Evolutionary conservation across 2,888 invertebrate species (phyloP).

Genomic region (Nycteola revayana): DNA sequence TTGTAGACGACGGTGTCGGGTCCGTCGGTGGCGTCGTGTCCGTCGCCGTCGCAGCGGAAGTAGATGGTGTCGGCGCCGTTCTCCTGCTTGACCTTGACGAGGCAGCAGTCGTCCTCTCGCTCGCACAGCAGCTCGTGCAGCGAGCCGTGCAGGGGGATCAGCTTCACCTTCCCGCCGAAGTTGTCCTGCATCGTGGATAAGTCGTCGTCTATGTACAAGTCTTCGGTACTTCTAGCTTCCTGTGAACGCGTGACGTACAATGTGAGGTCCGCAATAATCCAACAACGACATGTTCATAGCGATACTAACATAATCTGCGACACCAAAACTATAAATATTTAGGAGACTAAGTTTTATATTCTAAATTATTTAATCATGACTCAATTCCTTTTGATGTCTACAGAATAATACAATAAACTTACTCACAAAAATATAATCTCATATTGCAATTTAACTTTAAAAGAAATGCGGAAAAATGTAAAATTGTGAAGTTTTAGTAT

Average conservation of each 20-base stretch:
- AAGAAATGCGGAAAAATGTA: too few species aligned
- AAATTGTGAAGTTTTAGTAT: too few species aligned
- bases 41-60: slow-evolving; percentile 68
- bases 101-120: slow-evolving; percentile 73
- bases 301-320: too few species aligned
- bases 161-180: slow-evolving; percentile 66
- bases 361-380: too few species aligned
- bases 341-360: too few species aligned
- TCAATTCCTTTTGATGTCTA: too few species aligned
- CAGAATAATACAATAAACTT: not conserved
- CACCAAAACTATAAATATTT: too few species aligned
- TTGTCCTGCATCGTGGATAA: slow-evolving; percentile 72
- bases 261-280: too few species aligned
- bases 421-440: not conserved
- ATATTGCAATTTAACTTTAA: not conserved
- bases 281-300: too few species aligned
- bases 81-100: slow-evolving; percentile 71
- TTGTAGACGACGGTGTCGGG: slow-evolving; percentile 60
- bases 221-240: slow-evolving; percentile 81
- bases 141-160: slow-evolving; percentile 70
- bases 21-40: slow-evolving; percentile 62
- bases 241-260: too few species aligned
- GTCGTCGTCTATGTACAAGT: slow-evolving; percentile 80
- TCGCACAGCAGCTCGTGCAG: slow-evolving; percentile 75
- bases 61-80: slow-evolving; percentile 72